These are phyloP conservation scores for Hemiscyllium ocellatum DNA, from an alignment of 2,113 vertebrate species.

Conservation along the genomic window DNA sequence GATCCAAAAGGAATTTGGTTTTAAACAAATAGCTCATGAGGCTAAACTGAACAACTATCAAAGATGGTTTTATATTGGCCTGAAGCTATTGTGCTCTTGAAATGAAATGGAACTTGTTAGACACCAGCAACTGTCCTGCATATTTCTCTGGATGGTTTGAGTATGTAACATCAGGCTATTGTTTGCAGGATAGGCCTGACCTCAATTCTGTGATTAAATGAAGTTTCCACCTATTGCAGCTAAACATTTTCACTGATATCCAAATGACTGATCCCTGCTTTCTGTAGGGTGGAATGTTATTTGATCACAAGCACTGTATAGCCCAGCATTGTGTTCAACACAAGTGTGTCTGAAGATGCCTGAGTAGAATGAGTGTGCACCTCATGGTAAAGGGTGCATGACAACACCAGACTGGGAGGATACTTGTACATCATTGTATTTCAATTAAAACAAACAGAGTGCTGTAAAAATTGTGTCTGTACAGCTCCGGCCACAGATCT, in stretches of 20 bases:
- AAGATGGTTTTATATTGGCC: background rate
- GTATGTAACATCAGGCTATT: background rate
- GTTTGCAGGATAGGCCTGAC: background rate
- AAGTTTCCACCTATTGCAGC: too few relatives aligned
- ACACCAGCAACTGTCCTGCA: background rate
- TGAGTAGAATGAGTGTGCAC: too few relatives aligned
- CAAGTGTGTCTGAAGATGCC: too few relatives aligned
- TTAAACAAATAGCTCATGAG: background rate
- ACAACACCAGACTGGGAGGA: too few relatives aligned
- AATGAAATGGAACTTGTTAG: background rate
- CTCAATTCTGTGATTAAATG: background rate
- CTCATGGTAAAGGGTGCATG: too few relatives aligned
- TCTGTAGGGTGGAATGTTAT: too few relatives aligned
- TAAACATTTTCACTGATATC: background rate
- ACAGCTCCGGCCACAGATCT: too few relatives aligned
- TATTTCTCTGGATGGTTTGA: background rate
- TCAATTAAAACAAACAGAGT: too few relatives aligned
- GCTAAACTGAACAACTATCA: background rate
- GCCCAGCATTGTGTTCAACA: too few relatives aligned
- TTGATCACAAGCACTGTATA: too few relatives aligned
- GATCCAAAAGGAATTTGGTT: background rate
- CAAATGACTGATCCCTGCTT: background rate
- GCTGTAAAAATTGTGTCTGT: too few relatives aligned
- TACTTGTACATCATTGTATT: too few relatives aligned
- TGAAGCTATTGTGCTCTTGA: background rate